These are phyloP conservation scores for Cremastobaeus sp. DNA, from an alignment of 2,888 invertebrate genomes.

Conservation along the genomic window DNA sequence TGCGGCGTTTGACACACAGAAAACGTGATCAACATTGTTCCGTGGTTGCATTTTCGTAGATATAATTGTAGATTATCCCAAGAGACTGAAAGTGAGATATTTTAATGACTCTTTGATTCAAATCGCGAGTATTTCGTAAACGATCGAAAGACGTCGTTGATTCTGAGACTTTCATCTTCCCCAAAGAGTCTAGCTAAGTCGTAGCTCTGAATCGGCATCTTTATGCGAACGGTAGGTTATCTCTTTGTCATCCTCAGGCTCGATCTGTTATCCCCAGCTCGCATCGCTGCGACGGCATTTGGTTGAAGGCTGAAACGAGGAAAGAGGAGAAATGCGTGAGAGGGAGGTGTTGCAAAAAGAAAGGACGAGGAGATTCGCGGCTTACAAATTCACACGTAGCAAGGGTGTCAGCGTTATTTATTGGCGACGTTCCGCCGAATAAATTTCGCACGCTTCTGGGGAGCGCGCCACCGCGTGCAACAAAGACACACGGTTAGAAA, in stretches of 20 bases:
- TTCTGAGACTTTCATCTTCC: slow-evolving; percentile 54
- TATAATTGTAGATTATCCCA: no score
- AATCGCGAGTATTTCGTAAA: slow-evolving; percentile 56
- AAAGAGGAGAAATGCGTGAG: slow-evolving; percentile 59
- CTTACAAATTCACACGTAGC: slow-evolving; percentile 64
- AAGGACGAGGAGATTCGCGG: slow-evolving; percentile 57
- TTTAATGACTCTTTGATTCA: slow-evolving; percentile 60
- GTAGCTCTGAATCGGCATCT: slow-evolving; percentile 59
- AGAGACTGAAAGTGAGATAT: no score
- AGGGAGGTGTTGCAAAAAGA: slow-evolving; percentile 27
- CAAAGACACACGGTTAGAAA: slow-evolving; percentile 53
- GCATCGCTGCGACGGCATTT: slow-evolving; percentile 57
- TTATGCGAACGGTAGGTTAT: slow-evolving; percentile 62
- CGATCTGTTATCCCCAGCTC: slow-evolving; percentile 58
- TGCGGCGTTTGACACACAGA: no score
- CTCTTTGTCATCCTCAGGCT: slow-evolving; percentile 65
- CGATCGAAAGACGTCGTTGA: slow-evolving; percentile 56
- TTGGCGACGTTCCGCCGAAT: slow-evolving; percentile 62
- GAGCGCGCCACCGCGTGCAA: slow-evolving; percentile 37
- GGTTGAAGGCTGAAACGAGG: slow-evolving; percentile 62
- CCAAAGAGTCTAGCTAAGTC: slow-evolving; percentile 39
- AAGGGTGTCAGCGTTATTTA: slow-evolving; percentile 63
- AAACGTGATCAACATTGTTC: no score
- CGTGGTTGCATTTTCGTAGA: no score
- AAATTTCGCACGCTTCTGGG: slow-evolving; percentile 59